A percentile compares a stretch with the other conserved stretches of the same genome.
These are phyloP conservation scores for Aplysia californica DNA, from an alignment of 1,140 invertebrate species.

Conservation along the genomic window DNA sequence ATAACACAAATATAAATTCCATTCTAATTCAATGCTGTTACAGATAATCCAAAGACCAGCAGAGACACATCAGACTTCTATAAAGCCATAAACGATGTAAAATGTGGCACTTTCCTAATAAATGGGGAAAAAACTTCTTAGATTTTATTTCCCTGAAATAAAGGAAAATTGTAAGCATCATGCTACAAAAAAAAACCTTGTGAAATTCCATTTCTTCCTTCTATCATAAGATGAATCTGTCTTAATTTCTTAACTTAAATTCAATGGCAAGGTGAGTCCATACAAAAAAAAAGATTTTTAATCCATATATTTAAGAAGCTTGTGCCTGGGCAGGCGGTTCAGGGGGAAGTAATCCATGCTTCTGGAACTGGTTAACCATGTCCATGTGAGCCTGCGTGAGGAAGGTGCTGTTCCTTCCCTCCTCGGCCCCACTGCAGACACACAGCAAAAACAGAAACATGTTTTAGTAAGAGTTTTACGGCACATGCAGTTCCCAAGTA, in stretches of 20 bases:
- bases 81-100: too few relatives aligned
- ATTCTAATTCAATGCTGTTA: too few relatives aligned
- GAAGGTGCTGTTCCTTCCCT: not conserved
- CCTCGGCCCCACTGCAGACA: not conserved
- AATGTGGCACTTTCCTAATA: too few relatives aligned
- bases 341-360: too few relatives aligned
- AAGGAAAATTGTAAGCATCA: too few relatives aligned
- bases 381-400: constrained; percentile 1
- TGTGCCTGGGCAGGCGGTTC: not conserved
- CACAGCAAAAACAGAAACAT: not conserved
- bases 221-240: not conserved
- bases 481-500: not conserved
- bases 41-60: too few relatives aligned
- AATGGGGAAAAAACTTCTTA: too few relatives aligned
- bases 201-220: not conserved
- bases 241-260: not conserved
- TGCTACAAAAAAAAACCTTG: not conserved
- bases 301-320: not conserved
- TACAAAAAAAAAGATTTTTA: not conserved
- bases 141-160: too few relatives aligned
- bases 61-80: too few relatives aligned
- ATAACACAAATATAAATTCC: too few relatives aligned
- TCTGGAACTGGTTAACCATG: not conserved
- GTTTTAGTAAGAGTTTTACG: too few relatives aligned
- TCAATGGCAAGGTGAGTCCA: not conserved